These are phyloP conservation scores for Pterophyllum scalare DNA, from an alignment of 2,113 vertebrate species.

Conservation along the genomic window DNA sequence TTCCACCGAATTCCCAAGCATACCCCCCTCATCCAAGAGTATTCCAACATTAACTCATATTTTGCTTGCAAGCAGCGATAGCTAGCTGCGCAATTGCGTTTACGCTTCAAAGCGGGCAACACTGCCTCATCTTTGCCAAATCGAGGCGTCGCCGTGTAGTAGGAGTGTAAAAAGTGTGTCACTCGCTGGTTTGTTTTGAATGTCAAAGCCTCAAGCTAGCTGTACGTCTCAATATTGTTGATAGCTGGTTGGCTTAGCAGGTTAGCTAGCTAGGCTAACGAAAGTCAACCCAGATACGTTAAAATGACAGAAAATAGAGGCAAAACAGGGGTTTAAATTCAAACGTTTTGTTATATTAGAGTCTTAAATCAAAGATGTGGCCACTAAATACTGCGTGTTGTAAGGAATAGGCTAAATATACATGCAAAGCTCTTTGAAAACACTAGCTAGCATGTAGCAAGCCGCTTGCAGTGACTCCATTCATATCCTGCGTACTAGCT, in stretches of 20 bases:
- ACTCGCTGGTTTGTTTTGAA: slow-evolving; percentile 76
- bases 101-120: slow-evolving; percentile 20
- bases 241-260: slow-evolving; percentile 72
- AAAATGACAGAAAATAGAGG: slow-evolving; percentile 25
- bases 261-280: slow-evolving; percentile 77
- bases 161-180: slow-evolving; percentile 43
- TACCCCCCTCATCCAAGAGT: slow-evolving; percentile 84
- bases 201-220: slow-evolving; percentile 79
- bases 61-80: slow-evolving; percentile 77
- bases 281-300: slow-evolving; percentile 59
- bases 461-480: slow-evolving; percentile 73
- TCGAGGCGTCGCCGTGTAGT: not conserved
- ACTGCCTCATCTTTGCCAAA: not conserved
- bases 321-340: not conserved
- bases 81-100: slow-evolving; percentile 74
- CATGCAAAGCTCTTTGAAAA: slow-evolving; percentile 54
- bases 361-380: not conserved
- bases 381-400: not conserved
- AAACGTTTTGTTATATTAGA: not conserved
- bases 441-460: slow-evolving; percentile 71
- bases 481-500: slow-evolving; percentile 78
- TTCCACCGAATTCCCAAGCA: slow-evolving; percentile 86
- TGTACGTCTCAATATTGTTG: slow-evolving; percentile 76
- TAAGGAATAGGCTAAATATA: slow-evolving; percentile 17
- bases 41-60: slow-evolving; percentile 87